Base-by-base conservation (phyloP, 2,888 invertebrate genomes). In the Hymenopus coronatus region DNA sequence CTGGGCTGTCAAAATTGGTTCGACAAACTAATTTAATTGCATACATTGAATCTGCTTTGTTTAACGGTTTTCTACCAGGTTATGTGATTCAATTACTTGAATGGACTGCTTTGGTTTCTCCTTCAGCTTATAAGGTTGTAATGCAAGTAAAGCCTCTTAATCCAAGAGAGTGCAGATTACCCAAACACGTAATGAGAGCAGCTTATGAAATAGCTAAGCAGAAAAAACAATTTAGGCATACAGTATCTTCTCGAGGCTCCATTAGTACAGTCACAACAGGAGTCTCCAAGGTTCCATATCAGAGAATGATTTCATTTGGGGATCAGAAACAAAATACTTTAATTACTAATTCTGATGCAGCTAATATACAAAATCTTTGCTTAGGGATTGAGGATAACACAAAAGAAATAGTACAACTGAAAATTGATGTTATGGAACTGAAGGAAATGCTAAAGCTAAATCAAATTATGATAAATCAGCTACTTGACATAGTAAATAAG, bases 11-110 rank as follows among this genome's bases (percentile, higher is more conserved):
- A 0, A 97, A 97, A 92, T 94, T 97, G 12, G 97, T 97, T 15
- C 94, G 97, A 25, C 97, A 97, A 93, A 97, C 97, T 0, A 97
- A 97, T 93, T 93, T 97, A n/a, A 97, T 97, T 90, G 97, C 97
- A 1, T 97, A 97, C 92, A 96, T 97, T 93, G 97, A 97, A 92
- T 93, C 97, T 70, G 97, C 97, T 0, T 92, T 97, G 81, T 97
- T 97, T 91, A 96, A 97, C 91, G 97, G 97, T 0, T 96, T 97
- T 92, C 92, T 97, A 85, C 97, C 97, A 0, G 95, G 96, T 91
- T 96, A 96, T 93, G 92, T 97, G 20, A 93, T 96, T 89, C 97
- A 96, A 93, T 93, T 97, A 83, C 92, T 97, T 15, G 96, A 97
- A 92, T 96, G 97, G 92, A 97, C 97, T 0, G 97, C 97, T 0